Base-by-base conservation (phyloP, 2,797 vertebrate genomes). In the Acanthurus tractus region DNA sequence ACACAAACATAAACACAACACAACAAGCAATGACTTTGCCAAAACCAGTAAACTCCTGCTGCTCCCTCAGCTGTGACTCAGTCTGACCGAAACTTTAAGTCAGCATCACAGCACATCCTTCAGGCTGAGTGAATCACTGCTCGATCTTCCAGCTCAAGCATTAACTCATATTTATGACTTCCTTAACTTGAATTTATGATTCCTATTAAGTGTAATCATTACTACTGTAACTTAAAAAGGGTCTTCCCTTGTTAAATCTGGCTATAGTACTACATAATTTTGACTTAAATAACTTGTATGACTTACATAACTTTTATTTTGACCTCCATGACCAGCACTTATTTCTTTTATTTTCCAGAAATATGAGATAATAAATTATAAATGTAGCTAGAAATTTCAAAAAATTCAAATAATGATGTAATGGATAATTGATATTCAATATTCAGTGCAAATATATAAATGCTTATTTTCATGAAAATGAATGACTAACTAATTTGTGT, bases 11-110 rank as follows among this genome's bases (percentile, higher is more conserved):
- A 50, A 73, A 29, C 55, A 65, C 25, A 40, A 56, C 38, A 72
- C 69, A 80, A 69, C 61, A 82, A 87, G 84, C 71, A 81, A n/a
- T 6, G 44, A 65, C 18, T 75, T 3, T 63, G 72, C 70, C 75
- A 77, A 46, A 70, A 50, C 18, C 62, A 23, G 57, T 55, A 12
- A 3, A 4, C 54, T 69, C 69, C 66, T 74, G 76, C 70, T 85
- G 75, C 53, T 58, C 48, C 40, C 56, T 67, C 65, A 61, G 72
- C 75, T 79, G 75, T 46, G 65, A 34, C 77, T 63, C 38, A 36
- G 70, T 53, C 70, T 48, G 46, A 69, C 50, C 54, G 59, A 52
- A 65, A 54, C 42, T 17, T 8, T 4, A 54, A 55, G 12, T 29
- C 23, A 62, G 22, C 25, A n/a, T n/a, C 14, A 18, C 10, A 74